A percentile compares a stretch with the other conserved stretches of the same genome.
phyloP scores from a whole-genome alignment of 1,140 invertebrate genomes.

The Cydia splendana region DNA sequence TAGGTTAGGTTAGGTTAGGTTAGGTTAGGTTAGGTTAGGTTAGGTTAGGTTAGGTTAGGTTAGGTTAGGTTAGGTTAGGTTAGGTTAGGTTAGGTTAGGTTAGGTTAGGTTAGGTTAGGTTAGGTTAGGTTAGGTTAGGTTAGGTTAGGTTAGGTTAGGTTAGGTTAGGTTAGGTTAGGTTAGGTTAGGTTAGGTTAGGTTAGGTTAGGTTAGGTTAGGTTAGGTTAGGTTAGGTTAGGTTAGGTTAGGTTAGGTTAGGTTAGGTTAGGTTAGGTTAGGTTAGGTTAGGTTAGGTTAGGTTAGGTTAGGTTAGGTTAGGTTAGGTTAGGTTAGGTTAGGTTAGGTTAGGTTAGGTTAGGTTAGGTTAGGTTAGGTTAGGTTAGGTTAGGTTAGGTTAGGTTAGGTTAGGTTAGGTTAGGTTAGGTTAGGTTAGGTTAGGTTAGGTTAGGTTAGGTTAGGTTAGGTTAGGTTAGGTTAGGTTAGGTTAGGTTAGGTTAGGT shows the following conservation, averaged over 20 bases:
- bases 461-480: conserved; percentile 3
- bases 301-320: not conserved
- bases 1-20: not conserved
- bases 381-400: not conserved
- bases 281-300: not conserved
- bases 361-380: conserved; percentile 3
- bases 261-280: too few relatives aligned
- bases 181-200: conserved; percentile 3
- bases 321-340: conserved; percentile 3
- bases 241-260: not conserved
- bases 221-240: conserved; percentile 3
- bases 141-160: conserved; percentile 3
- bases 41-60: conserved; percentile 3
- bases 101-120: conserved; percentile 3
- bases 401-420: too few relatives aligned
- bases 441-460: not conserved
- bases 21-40: not conserved
- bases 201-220: conserved; percentile 3
- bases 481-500: not conserved
- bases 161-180: conserved; percentile 3
- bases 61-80: conserved; percentile 3
- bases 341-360: conserved; percentile 1
- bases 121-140: conserved; percentile 3
- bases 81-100: conserved; percentile 3
- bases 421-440: too few relatives aligned